These are phyloP conservation scores for Falco columbarius DNA, from an alignment of 2,797 vertebrate species.

Conservation along the genomic window DNA sequence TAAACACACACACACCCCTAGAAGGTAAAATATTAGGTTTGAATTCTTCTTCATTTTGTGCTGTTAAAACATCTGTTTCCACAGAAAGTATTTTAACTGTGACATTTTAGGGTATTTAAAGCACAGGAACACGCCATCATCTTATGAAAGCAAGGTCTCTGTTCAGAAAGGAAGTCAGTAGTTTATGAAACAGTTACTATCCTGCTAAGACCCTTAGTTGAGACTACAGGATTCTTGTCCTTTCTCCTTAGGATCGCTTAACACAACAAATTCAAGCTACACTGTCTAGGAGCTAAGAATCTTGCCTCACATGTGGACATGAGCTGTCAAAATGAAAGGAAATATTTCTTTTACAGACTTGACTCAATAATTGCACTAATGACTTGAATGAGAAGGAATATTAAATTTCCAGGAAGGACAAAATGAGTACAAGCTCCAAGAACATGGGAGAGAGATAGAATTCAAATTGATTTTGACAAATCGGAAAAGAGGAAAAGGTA, in stretches of 20 bases:
- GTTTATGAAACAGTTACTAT: not conserved
- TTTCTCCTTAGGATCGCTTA: not conserved
- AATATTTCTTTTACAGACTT: not conserved
- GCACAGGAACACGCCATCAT: not conserved
- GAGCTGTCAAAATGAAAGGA: not conserved
- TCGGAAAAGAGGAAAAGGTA: not conserved
- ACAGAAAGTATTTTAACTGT: not conserved
- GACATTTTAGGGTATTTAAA: not conserved
- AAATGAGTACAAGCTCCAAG: not conserved
- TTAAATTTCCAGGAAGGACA: not conserved
- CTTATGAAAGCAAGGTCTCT: not conserved
- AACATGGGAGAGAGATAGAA: not conserved
- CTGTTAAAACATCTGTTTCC: not conserved
- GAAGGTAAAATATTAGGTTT: not conserved
- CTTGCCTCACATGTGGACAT: not conserved
- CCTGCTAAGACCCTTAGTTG: not conserved
- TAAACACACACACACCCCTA: not conserved
- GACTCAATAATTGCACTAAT: not conserved
- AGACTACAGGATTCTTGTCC: not conserved
- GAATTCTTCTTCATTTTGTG: not conserved
- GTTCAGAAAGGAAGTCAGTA: not conserved
- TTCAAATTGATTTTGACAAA: not conserved
- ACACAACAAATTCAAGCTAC: not conserved
- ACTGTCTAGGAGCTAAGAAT: not conserved
- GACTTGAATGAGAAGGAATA: not conserved